phyloP scores from a whole-genome alignment of 1,140 invertebrate genomes.

The Reticulitermes speratus region DNA sequence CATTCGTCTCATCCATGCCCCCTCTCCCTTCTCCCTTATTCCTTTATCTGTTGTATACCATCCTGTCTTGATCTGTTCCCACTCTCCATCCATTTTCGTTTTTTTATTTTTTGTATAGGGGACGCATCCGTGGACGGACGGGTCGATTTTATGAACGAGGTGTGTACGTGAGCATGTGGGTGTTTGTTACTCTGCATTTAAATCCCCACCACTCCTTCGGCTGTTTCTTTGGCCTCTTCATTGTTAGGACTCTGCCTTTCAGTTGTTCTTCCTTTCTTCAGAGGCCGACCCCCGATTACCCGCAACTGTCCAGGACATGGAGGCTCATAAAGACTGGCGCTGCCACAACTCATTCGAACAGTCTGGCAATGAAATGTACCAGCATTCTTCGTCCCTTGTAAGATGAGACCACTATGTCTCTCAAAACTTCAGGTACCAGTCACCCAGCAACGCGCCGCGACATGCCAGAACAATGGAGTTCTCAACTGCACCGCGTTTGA shows the following conservation, averaged over 20 bases:
- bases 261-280: neutral
- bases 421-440: too few species aligned
- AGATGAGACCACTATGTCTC: too few species aligned
- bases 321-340: neutral
- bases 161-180: constrained; percentile 8
- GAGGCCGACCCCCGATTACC: neutral
- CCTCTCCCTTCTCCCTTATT: neutral
- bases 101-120: neutral
- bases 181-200: constrained; percentile 4
- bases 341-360: too few species aligned
- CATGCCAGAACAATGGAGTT: too few species aligned
- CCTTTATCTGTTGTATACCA: neutral
- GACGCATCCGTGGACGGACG: neutral
- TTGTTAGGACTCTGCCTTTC: neutral
- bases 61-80: neutral
- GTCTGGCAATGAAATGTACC: too few species aligned
- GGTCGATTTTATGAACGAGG: constrained; percentile 15
- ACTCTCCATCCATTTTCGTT: neutral
- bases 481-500: too few species aligned
- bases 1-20: neutral
- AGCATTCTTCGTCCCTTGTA: too few species aligned
- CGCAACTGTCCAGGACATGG: neutral
- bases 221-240: neutral
- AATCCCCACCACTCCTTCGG: neutral
- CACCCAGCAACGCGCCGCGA: too few species aligned